Base-by-base conservation (phyloP, 1,140 invertebrate genomes). In the Ips typographus region DNA sequence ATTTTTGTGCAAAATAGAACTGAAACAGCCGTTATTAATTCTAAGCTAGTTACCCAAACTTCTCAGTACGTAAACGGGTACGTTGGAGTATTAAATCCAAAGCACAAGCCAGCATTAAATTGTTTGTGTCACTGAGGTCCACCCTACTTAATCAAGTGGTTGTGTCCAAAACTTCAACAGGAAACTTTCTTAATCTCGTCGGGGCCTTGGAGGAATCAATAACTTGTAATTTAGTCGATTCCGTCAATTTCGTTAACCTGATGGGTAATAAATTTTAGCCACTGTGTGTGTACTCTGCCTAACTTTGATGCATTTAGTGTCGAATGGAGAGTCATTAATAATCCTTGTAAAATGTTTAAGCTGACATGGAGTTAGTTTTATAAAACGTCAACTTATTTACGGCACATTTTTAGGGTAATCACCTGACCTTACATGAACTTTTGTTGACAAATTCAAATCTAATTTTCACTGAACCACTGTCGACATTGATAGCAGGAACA, bases 231-330 rank as follows among this genome's bases (percentile, higher is more conserved):
- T 71, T 71, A 71, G 63, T 42, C 69, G 62, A 70, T 71, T 71
- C 69, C 58, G 69, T 71, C 69, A 71, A 71, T 65, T 65, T 71
- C 69, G 62, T 66, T 71, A 71, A 71, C 69, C 63, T 71, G 69
- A 66, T 38, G 47, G 56, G 63, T 66, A 71, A 71, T 71, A 71
- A 71, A 71, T 71, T 71, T 66, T 61, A 52, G 67, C 67, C 42
- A 40, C 22, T 22, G 22, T 22, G 6, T 60, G 65, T 68, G 57
- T 66, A 58, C 64, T 58, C 42, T 44, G 40, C 42, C 7, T 22
- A 62, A 62, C 22, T 62, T 61, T 53, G 65, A 53, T 68, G 57
- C 65, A 68, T 40, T 68, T 68, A 68, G 61, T 61, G 36, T 52
- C 47, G 51, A 39, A 41, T 36, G 37, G 38, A 6, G 36, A 8